A percentile compares a stretch with the other conserved stretches of the same genome.
These are phyloP conservation scores for Dermolepida albohirtum DNA, from an alignment of 2,888 invertebrate species.

Conservation along the genomic window DNA sequence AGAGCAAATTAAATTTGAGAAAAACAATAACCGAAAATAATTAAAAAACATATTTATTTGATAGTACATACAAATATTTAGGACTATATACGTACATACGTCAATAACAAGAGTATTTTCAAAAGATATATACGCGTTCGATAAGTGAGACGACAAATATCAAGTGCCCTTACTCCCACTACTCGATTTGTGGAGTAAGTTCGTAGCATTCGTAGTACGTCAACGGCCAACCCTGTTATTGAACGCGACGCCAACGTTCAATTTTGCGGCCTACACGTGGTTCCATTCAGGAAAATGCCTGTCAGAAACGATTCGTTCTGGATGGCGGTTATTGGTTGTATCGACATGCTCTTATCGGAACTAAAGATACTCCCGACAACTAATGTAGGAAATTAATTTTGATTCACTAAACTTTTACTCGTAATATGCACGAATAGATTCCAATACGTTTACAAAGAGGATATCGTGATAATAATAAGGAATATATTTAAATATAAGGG, in stretches of 20 bases:
- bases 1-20: too few species aligned
- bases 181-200: conserved; percentile 8
- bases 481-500: too few species aligned
- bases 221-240: conserved; percentile 29
- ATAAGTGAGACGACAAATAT: conserved; percentile 29
- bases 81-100: too few species aligned
- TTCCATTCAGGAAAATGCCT: conserved; percentile 36
- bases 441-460: too few species aligned
- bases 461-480: too few species aligned
- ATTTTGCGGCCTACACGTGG: conserved; percentile 39
- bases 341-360: neutral
- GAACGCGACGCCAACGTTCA: conserved; percentile 34
- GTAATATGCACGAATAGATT: too few species aligned
- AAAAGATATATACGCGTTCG: conserved; percentile 10
- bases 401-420: too few species aligned
- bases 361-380: neutral
- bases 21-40: too few species aligned
- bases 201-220: conserved; percentile 31
- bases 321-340: conserved; percentile 6
- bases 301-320: conserved; percentile 11
- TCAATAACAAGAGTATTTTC: too few species aligned
- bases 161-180: conserved; percentile 8
- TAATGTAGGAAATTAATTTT: too few species aligned
- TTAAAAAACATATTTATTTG: too few species aligned
- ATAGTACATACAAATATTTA: too few species aligned